These are phyloP conservation scores for Callocephalon fimbriatum DNA, from an alignment of 2,113 vertebrate genomes.

Conservation along the genomic window DNA sequence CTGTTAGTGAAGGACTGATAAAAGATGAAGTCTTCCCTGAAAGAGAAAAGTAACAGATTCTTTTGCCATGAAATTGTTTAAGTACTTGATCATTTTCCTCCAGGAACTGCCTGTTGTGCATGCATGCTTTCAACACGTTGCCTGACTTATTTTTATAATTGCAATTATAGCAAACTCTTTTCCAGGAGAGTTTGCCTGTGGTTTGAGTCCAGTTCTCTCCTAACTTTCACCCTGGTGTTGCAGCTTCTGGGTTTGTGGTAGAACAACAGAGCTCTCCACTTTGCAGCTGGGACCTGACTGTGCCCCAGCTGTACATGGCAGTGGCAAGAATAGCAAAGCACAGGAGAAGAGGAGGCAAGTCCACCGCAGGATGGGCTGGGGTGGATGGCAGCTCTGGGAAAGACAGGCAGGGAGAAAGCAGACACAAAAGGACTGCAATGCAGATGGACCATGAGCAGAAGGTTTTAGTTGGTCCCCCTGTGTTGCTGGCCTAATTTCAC, in stretches of 20 bases:
- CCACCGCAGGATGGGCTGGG: neutral
- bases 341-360: neutral
- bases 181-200: neutral
- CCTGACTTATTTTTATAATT: neutral
- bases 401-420: neutral
- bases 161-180: neutral
- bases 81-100: neutral
- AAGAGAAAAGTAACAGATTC: neutral
- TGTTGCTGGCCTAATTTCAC: neutral
- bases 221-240: neutral
- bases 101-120: neutral
- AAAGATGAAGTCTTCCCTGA: neutral
- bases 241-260: neutral
- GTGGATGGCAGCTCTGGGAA: neutral
- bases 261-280: neutral
- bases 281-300: neutral
- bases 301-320: neutral
- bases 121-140: neutral
- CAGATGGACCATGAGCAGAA: neutral
- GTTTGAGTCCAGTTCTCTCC: neutral
- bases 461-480: neutral
- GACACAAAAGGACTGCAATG: neutral
- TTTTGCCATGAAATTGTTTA: neutral
- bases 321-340: neutral
- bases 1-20: neutral